These are phyloP conservation scores for Ditula angustiorana DNA, from an alignment of 2,888 invertebrate species.

Conservation along the genomic window DNA sequence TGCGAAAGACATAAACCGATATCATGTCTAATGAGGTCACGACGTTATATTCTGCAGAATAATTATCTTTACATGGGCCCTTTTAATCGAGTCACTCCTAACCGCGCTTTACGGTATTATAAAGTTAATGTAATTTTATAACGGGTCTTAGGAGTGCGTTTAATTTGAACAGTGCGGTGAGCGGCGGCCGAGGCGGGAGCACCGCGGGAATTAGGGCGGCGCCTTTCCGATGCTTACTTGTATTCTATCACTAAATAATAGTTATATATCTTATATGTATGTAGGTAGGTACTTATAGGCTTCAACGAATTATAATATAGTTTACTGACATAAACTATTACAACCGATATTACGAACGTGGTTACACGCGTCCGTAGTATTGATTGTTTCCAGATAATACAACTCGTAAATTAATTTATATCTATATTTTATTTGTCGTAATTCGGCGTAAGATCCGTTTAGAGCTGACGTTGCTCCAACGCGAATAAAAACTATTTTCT, in stretches of 20 bases:
- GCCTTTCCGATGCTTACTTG: not conserved
- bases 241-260: not conserved
- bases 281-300: not conserved
- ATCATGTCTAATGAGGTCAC: conserved; percentile 50
- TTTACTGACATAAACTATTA: too few relatives aligned
- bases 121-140: conserved; percentile 68
- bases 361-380: too few relatives aligned
- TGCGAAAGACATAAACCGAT: conserved; percentile 52
- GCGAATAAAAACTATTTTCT: conserved; percentile 53
- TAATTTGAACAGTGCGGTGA: conserved; percentile 60
- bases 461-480: conserved; percentile 48
- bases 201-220: not conserved
- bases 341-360: too few relatives aligned
- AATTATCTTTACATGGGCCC: conserved; percentile 68
- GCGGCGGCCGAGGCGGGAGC: conserved; percentile 40
- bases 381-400: not conserved
- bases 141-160: conserved; percentile 60
- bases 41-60: conserved; percentile 57
- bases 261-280: not conserved
- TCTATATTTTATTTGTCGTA: not conserved
- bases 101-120: conserved; percentile 62
- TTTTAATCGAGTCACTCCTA: conserved; percentile 64
- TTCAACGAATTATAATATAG: too few relatives aligned
- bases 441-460: conserved; percentile 40
- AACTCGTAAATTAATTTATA: not conserved